Evolutionary conservation across 2,888 invertebrate species (phyloP), one percentile per base, ranked within the genome.

Genomic region (Omphaloscelis lunosa): DNA sequence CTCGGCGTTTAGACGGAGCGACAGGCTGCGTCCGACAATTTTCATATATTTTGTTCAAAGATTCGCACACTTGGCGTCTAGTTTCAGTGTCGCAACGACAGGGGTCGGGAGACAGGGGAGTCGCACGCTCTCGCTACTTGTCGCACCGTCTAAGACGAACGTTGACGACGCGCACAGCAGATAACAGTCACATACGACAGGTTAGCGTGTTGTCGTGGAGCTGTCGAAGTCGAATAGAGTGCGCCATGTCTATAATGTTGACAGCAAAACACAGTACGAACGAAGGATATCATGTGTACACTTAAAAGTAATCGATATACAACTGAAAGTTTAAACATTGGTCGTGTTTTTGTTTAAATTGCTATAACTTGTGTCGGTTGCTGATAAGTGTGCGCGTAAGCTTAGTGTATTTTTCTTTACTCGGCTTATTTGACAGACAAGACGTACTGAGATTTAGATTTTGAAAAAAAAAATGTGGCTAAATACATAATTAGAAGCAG

Each of bases 251-350:
- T 65, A 7, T 66, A 66, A 63, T 71, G 67, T 66, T 61, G 68
- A 45, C 63, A 72, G 77, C 74, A 80, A 72, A 80, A 72, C 69
- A 15, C 27, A 56, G 56, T 45, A 20, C 39, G n/a, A 56, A 48
- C 53, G 45, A 75, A 53, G 12, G 27, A 68, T 59, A 45, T 56
- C 53, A 62, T 39, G 41, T 65, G 66, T 41, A 72, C 59, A 76
- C 63, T 74, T 66, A 34, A 12, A 29, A 4, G 7, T 59, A 53
- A 62, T 29, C 58, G 11, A 39, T 39, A 41, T 9, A 45, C 5
- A 34, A 34, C 6, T 23, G 23, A 29, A 51, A 67, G 29, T 53
- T 53, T n/a, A 68, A n/a, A 53, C 15, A 51, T 68, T n/a, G n/a
- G n/a, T n/a, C 0, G n/a, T 34, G 34, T 68, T 53, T 34, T 20